These are phyloP conservation scores for Kryptolebias marmoratus DNA, from an alignment of 2,113 vertebrate genomes.

Conservation along the genomic window DNA sequence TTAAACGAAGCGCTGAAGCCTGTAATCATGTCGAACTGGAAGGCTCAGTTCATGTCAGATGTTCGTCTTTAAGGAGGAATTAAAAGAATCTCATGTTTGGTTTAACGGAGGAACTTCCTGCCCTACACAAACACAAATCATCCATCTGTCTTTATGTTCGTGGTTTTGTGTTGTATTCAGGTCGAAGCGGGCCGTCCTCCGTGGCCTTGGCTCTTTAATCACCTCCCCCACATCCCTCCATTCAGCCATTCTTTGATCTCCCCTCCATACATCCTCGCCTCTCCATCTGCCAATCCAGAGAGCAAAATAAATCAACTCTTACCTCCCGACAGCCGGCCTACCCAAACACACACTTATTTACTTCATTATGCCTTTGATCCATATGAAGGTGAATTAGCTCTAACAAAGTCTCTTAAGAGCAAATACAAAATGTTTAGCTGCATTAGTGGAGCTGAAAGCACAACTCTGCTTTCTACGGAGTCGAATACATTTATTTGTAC, in stretches of 20 bases:
- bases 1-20: background rate
- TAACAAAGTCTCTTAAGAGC: conserved; percentile 12
- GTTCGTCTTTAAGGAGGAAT: background rate
- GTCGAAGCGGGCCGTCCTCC: conserved; percentile 36
- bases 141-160: conserved; percentile 29
- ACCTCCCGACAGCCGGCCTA: conserved; percentile 40
- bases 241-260: conserved; percentile 42
- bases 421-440: conserved; percentile 31
- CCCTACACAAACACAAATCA: conserved; percentile 27
- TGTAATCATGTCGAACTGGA: background rate
- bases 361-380: conserved; percentile 40
- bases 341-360: conserved; percentile 56
- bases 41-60: background rate
- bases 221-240: conserved; percentile 37
- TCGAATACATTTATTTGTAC: no score
- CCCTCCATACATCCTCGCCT: conserved; percentile 5
- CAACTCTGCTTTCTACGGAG: conserved; percentile 5
- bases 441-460: conserved; percentile 32
- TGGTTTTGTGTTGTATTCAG: conserved; percentile 30
- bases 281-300: conserved; percentile 35
- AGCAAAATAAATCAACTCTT: conserved; percentile 52
- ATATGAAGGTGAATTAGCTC: conserved; percentile 19
- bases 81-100: conserved; percentile 18
- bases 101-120: background rate
- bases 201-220: conserved; percentile 62